A percentile compares a stretch with the other conserved stretches of the same genome.
Evolutionary conservation across 2,888 invertebrate genomes (phyloP).

Genomic region (Baronia brevicornis): DNA sequence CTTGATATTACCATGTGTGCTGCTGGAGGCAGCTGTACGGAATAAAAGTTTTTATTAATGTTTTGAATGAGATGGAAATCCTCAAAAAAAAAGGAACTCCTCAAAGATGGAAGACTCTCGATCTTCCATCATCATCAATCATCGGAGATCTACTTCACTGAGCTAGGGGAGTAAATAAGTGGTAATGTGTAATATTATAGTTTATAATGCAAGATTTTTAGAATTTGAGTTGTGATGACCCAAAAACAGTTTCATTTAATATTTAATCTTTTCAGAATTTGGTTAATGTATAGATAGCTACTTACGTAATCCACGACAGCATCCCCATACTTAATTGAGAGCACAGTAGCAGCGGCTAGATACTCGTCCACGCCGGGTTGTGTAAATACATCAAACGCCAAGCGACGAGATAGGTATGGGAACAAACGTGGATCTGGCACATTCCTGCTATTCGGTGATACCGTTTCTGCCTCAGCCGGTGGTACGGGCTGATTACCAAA

Average conservation of each 20-base stretch:
- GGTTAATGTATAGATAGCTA: background rate
- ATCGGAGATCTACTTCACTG: no score
- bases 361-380: conserved; percentile 81
- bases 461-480: conserved; percentile 46
- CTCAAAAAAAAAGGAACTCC: no score
- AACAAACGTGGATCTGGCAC: conserved; percentile 83
- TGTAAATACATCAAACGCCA: conserved; percentile 57
- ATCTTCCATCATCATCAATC: no score
- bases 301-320: conserved; percentile 73
- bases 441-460: conserved; percentile 38
- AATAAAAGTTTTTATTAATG: no score
- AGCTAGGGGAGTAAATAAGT: no score
- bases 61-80: no score
- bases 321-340: conserved; percentile 90
- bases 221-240: no score
- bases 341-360: conserved; percentile 89
- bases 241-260: background rate
- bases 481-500: conserved; percentile 92
- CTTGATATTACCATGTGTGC: conserved; percentile 84
- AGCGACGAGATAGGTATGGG: conserved; percentile 85
- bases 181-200: no score
- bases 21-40: conserved; percentile 62
- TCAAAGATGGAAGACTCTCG: no score
- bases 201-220: no score
- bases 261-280: background rate